Evolutionary conservation across 1,140 invertebrate genomes (phyloP).

Genomic region (Sinonovacula constricta): DNA sequence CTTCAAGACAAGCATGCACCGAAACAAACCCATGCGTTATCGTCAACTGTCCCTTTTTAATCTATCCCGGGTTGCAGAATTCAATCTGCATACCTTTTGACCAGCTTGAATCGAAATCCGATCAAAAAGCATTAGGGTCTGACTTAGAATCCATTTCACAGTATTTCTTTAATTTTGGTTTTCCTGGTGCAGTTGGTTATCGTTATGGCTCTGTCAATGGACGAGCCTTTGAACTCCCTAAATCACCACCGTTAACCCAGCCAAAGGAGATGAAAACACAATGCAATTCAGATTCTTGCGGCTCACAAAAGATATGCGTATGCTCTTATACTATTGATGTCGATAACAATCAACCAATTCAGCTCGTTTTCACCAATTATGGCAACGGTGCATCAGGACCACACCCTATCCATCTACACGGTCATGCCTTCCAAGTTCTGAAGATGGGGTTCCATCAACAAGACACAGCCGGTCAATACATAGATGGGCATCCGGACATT

Average conservation of each 20-base stretch:
- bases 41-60: conserved; percentile 58
- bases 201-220: conserved; percentile 46
- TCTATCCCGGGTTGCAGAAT: conserved; percentile 26
- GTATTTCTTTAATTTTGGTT: conserved; percentile 58
- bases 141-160: conserved; percentile 39
- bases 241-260: conserved; percentile 53
- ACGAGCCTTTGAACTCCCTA: conserved; percentile 28
- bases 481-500: not conserved
- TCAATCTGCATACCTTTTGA: conserved; percentile 37
- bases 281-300: conserved; percentile 43
- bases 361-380: conserved; percentile 65
- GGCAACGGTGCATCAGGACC: conserved; percentile 81
- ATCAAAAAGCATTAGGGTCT: conserved; percentile 5
- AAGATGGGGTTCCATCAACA: conserved; percentile 78
- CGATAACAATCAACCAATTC: conserved; percentile 32
- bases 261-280: conserved; percentile 17
- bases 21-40: conserved; percentile 40
- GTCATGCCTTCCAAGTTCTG: conserved; percentile 85
- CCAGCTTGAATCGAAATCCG: not conserved
- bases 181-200: not conserved
- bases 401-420: conserved; percentile 87
- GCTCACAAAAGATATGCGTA: conserved; percentile 30
- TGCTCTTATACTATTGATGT: conserved; percentile 29
- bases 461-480: conserved; percentile 24
- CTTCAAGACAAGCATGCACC: conserved; percentile 61